Percentiles rank a stretch among this genome's conserved stretches.
Evolutionary conservation across 2,797 vertebrate species (phyloP).

Genomic region (Takifugu ocellatus): DNA sequence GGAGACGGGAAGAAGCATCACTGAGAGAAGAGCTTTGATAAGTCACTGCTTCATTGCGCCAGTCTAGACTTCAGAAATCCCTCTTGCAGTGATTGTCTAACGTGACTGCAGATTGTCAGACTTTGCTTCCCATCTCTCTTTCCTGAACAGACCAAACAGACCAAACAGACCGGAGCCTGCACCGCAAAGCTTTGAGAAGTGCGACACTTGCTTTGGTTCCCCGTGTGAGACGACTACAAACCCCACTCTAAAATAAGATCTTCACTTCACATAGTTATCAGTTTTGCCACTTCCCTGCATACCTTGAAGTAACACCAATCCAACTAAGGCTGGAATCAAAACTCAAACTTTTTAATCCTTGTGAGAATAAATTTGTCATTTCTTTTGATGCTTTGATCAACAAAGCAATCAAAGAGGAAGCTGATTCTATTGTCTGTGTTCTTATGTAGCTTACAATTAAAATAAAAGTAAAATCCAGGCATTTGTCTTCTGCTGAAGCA

Average conservation of each 20-base stretch:
- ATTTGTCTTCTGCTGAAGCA: neutral
- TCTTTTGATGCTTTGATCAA: neutral
- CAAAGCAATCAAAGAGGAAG: neutral
- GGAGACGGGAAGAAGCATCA: neutral
- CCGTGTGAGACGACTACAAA: conserved; percentile 27
- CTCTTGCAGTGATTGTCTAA: conserved; percentile 26
- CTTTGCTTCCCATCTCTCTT: conserved; percentile 26
- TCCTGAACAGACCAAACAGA: conserved; percentile 33
- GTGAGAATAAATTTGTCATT: conserved; percentile 1
- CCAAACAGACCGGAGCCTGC: conserved; percentile 24
- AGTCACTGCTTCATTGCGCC: conserved; percentile 6
- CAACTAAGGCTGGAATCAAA: conserved; percentile 1
- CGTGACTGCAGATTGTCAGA: conserved; percentile 24
- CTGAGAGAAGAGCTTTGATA: conserved; percentile 27
- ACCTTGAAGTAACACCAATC: neutral
- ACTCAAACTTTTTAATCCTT: neutral
- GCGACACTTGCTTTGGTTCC: conserved; percentile 16
- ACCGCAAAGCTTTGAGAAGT: conserved; percentile 37
- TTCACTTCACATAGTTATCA: conserved; percentile 13
- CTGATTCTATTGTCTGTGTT: conserved; percentile 9
- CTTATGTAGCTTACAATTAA: too few species aligned
- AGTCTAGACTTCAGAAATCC: conserved; percentile 36
- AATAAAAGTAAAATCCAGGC: neutral
- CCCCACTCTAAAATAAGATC: conserved; percentile 15
- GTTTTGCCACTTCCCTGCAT: too few species aligned